Conservation (phyloP, 2,888 invertebrate genomes). For the Ochropleura plecta region DNA sequence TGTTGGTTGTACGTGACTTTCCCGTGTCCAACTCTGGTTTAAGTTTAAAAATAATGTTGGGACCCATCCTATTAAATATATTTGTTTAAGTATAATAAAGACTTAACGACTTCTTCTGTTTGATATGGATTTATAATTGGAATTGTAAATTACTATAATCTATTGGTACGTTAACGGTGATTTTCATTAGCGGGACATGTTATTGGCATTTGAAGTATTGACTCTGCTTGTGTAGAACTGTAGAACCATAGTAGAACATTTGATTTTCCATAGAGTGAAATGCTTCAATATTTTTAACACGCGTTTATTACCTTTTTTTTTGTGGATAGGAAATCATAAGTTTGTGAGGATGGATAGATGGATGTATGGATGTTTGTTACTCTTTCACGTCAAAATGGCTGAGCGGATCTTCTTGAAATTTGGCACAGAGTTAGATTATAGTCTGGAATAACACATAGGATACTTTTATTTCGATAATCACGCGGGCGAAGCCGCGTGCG, state of each 20-base stretch:
- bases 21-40: constrained; percentile 43
- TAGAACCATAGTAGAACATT: too few species aligned
- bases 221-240: background rate
- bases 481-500: too few species aligned
- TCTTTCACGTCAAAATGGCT: too few species aligned
- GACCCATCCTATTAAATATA: constrained; percentile 63
- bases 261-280: background rate
- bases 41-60: constrained; percentile 55
- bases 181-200: constrained; percentile 5
- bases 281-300: background rate
- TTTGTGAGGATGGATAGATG: too few species aligned
- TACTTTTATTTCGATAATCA: too few species aligned
- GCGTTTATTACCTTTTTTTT: too few species aligned
- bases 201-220: background rate
- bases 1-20: constrained; percentile 82
- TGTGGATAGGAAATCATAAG: too few species aligned
- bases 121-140: constrained; percentile 59
- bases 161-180: constrained; percentile 34
- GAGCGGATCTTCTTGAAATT: too few species aligned
- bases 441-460: too few species aligned
- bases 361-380: too few species aligned
- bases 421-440: too few species aligned
- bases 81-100: constrained; percentile 59
- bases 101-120: constrained; percentile 52
- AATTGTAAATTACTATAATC: constrained; percentile 54